Conservation (phyloP, 1,140 invertebrate species). For the Drosophila guanche region DNA sequence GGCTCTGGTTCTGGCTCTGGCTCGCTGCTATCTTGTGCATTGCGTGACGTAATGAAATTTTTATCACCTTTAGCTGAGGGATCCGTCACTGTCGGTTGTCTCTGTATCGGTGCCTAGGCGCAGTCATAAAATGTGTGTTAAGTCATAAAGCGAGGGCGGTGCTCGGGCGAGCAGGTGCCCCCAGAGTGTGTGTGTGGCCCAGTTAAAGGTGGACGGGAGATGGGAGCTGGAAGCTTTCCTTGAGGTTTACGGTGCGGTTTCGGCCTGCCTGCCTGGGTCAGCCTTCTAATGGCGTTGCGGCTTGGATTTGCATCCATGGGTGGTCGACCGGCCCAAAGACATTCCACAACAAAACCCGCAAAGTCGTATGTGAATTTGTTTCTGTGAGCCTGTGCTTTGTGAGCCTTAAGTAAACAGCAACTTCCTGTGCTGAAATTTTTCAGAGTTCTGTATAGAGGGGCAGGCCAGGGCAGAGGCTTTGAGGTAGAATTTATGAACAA, state of each 20-base stretch:
- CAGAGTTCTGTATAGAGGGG: not conserved
- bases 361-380: slow-evolving; percentile 14
- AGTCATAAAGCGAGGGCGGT: slow-evolving; percentile 66
- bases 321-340: slow-evolving; percentile 50
- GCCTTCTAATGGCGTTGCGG: slow-evolving; percentile 66
- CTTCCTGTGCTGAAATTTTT: slow-evolving; percentile 73
- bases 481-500: slow-evolving; percentile 72
- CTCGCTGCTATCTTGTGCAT: slow-evolving; percentile 9
- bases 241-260: slow-evolving; percentile 56
- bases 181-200: slow-evolving; percentile 24
- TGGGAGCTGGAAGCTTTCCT: slow-evolving; percentile 11
- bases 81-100: slow-evolving; percentile 35
- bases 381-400: slow-evolving; percentile 16
- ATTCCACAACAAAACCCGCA: slow-evolving; percentile 35
- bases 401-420: slow-evolving; percentile 71
- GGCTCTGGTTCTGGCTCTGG: too few species aligned
- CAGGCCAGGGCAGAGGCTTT: slow-evolving; percentile 3
- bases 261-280: slow-evolving; percentile 55
- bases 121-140: slow-evolving; percentile 78
- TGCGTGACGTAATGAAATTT: slow-evolving; percentile 80
- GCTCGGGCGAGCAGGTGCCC: slow-evolving; percentile 40
- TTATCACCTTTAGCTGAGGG: slow-evolving; percentile 65
- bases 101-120: slow-evolving; percentile 63
- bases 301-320: slow-evolving; percentile 69
- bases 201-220: slow-evolving; percentile 33